These are phyloP conservation scores for Pyrgilauda ruficollis DNA, from an alignment of 2,113 vertebrate species.

Conservation along the genomic window DNA sequence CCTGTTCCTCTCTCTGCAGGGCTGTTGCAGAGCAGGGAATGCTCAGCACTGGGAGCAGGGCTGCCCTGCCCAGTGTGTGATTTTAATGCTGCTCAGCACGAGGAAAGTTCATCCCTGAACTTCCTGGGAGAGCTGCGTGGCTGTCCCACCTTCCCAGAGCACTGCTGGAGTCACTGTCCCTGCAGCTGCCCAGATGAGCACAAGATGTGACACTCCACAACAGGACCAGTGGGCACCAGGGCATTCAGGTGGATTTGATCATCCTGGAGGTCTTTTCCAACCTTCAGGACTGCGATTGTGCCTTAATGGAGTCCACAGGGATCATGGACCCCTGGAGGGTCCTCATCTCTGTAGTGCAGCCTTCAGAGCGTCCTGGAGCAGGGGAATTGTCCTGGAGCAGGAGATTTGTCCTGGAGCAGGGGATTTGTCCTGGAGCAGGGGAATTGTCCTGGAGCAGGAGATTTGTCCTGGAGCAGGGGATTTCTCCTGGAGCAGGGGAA, in stretches of 20 bases:
- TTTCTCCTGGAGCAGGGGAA: not conserved
- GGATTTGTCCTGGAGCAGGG: not conserved
- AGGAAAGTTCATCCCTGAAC: not conserved
- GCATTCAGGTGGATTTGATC: not conserved
- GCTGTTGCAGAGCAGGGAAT: not conserved
- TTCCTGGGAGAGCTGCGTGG: not conserved
- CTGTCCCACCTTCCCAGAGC: not conserved
- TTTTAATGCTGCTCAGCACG: not conserved
- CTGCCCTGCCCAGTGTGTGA: too few relatives aligned
- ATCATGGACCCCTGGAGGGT: not conserved
- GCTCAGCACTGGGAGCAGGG: not conserved
- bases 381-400: too few relatives aligned
- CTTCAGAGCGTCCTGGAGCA: not conserved
- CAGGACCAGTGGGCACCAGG: accelerated
- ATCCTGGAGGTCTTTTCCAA: not conserved
- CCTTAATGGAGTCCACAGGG: not conserved
- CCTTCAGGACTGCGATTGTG: not conserved
- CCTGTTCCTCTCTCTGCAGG: not conserved
- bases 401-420: not conserved
- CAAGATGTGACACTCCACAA: not conserved
- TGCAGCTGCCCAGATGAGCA: not conserved
- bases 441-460: not conserved
- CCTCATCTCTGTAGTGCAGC: not conserved
- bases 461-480: not conserved
- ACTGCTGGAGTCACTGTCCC: not conserved